These are phyloP conservation scores for Pipistrellus nathusii DNA, from an alignment of 2,797 vertebrate genomes.

Conservation along the genomic window DNA sequence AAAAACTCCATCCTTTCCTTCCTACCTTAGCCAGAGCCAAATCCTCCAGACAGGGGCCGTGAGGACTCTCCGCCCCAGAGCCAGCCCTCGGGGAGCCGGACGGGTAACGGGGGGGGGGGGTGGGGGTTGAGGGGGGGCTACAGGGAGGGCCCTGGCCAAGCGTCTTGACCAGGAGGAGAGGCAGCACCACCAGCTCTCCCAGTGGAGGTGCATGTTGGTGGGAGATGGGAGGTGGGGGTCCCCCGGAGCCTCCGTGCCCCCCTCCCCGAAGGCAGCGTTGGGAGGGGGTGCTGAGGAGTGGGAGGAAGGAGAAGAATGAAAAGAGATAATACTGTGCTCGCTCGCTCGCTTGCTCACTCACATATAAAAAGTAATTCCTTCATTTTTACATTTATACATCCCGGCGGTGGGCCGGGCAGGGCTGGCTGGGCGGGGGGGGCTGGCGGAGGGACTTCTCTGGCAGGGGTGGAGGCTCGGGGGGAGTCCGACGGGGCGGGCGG, in stretches of 20 bases:
- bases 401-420: conserved; percentile 83
- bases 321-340: conserved; percentile 95
- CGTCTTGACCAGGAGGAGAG: conserved; percentile 46
- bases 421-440: conserved; percentile 76
- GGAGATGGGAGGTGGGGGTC: background rate
- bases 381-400: conserved; percentile 99
- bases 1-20: conserved; percentile 48
- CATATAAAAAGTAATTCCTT: conserved; percentile 99
- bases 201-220: conserved; percentile 20
- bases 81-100: background rate
- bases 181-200: conserved; percentile 34
- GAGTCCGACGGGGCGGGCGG: conserved; percentile 42
- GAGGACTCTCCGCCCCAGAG: conserved; percentile 5
- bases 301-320: conserved; percentile 90
- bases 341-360: conserved; percentile 89
- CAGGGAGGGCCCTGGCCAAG: conserved; percentile 55
- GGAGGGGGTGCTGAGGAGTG: conserved; percentile 86
- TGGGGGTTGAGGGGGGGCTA: background rate
- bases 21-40: conserved; percentile 56
- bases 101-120: no score
- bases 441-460: conserved; percentile 59
- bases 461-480: conserved; percentile 58
- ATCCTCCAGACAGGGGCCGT: conserved; percentile 43
- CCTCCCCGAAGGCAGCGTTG: conserved; percentile 73
- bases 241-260: conserved; percentile 64